Percentiles rank a stretch among this genome's conserved stretches.
These are phyloP conservation scores for Brachypalpus laphriformis DNA, from an alignment of 2,888 invertebrate genomes.

Conservation along the genomic window DNA sequence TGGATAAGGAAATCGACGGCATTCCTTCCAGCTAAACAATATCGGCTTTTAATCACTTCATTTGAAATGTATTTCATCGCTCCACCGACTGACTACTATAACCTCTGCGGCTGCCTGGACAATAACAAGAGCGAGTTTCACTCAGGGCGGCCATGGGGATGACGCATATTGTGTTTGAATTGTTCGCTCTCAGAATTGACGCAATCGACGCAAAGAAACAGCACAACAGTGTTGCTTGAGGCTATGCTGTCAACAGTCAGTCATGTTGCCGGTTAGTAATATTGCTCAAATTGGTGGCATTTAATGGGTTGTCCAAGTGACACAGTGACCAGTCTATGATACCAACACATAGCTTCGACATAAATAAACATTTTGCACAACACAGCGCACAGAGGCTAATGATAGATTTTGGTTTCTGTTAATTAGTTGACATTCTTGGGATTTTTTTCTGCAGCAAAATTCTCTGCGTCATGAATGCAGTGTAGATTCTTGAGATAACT, in stretches of 20 bases:
- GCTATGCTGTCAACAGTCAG: conserved; percentile 41
- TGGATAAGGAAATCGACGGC: conserved; percentile 65
- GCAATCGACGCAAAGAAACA: conserved; percentile 34
- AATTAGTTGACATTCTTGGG: conserved; percentile 62
- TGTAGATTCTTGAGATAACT: conserved; percentile 32
- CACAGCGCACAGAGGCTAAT: background rate
- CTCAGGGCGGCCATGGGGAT: conserved; percentile 41
- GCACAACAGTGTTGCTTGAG: conserved; percentile 10
- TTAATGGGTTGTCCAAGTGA: conserved; percentile 60
- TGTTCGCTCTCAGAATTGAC: conserved; percentile 48
- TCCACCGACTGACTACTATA: conserved; percentile 4
- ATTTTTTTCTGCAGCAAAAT: background rate
- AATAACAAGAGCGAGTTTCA: conserved; percentile 14
- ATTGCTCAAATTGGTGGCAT: conserved; percentile 62
- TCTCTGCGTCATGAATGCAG: conserved; percentile 22
- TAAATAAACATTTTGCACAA: conserved; percentile 29
- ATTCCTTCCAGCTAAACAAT: conserved; percentile 66
- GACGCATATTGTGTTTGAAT: conserved; percentile 61
- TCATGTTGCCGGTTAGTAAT: conserved; percentile 58
- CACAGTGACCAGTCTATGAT: conserved; percentile 61
- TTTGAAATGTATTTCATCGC: conserved; percentile 78
- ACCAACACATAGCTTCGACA: conserved; percentile 11
- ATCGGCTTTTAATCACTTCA: conserved; percentile 79
- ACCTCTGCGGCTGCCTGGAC: conserved; percentile 19
- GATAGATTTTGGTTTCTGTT: conserved; percentile 60